Evolutionary conservation across 2,797 vertebrate genomes (phyloP).

Genomic region (Fistularia commersonii): DNA sequence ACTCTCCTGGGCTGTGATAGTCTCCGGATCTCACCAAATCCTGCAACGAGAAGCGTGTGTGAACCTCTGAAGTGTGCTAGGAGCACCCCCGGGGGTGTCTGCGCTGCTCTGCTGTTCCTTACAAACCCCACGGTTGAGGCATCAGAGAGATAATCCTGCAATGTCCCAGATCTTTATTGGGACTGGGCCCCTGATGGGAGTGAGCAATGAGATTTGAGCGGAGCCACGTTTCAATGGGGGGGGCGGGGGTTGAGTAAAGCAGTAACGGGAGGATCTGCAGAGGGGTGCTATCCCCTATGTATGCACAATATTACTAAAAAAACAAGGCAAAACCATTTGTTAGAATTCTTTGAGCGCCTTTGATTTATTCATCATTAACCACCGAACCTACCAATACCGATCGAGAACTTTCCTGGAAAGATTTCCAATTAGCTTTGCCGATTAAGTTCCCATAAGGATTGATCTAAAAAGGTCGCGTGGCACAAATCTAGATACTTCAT

Average conservation of each 20-base stretch:
- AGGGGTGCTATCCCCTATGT: constrained; percentile 9
- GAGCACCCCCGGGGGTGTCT: constrained; percentile 27
- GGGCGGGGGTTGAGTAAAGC: constrained; percentile 21
- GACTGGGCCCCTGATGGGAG: constrained; percentile 53
- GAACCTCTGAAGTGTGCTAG: constrained; percentile 26
- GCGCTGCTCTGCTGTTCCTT: constrained; percentile 30
- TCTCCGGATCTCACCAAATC: constrained; percentile 1
- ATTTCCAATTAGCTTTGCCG: not conserved
- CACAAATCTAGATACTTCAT: too few relatives aligned
- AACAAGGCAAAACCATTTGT: constrained; percentile 1
- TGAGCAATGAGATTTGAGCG: constrained; percentile 40
- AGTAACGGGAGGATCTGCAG: constrained; percentile 22
- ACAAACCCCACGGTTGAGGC: constrained; percentile 37
- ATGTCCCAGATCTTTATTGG: constrained; percentile 64
- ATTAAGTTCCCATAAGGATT: not conserved
- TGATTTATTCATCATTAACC: not conserved
- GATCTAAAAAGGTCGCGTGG: not conserved
- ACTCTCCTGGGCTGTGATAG: not conserved
- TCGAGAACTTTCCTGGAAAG: not conserved
- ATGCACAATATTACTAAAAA: constrained; percentile 9
- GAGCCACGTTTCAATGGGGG: constrained; percentile 27
- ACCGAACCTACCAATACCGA: not conserved
- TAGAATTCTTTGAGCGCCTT: not conserved
- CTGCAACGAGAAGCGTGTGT: constrained; percentile 12
- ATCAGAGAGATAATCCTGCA: constrained; percentile 61